Conservation (phyloP, 2,113 vertebrate genomes). For the Vulpes lagopus region DNA sequence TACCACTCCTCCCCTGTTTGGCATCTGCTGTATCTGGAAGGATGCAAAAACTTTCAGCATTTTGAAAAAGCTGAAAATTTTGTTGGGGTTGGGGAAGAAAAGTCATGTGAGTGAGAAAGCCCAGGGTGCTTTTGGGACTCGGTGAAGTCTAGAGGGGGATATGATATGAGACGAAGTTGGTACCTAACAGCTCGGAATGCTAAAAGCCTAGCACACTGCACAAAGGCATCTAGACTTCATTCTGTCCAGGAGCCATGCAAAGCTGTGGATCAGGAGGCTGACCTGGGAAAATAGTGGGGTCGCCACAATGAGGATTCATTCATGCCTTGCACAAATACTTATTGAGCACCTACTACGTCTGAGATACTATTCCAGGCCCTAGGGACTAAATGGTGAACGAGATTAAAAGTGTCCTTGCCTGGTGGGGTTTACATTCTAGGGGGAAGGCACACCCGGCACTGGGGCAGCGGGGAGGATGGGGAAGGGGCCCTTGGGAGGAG, state of each 20-base stretch:
- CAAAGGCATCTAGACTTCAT: background rate
- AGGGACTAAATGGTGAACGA: background rate
- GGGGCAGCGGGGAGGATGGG: background rate
- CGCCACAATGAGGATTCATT: background rate
- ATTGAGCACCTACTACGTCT: background rate
- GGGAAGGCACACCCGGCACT: accelerated
- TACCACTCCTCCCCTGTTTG: background rate
- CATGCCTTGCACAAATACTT: too few species aligned
- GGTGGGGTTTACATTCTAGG: background rate
- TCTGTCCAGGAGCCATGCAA: accelerated
- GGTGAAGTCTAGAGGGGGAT: background rate
- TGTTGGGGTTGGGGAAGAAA: background rate
- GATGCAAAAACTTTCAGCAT: background rate
- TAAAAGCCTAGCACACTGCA: accelerated
- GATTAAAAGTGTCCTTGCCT: accelerated
- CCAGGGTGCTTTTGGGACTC: background rate
- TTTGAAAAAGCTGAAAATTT: background rate
- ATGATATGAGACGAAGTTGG: background rate
- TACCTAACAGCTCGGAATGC: background rate
- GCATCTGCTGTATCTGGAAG: background rate
- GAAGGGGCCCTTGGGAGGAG: accelerated
- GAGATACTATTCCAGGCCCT: background rate
- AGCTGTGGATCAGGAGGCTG: accelerated
- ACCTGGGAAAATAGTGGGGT: background rate
- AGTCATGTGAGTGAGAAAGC: background rate